Conservation (phyloP, 1,140 invertebrate genomes). For the Papilio glaucus region DNA sequence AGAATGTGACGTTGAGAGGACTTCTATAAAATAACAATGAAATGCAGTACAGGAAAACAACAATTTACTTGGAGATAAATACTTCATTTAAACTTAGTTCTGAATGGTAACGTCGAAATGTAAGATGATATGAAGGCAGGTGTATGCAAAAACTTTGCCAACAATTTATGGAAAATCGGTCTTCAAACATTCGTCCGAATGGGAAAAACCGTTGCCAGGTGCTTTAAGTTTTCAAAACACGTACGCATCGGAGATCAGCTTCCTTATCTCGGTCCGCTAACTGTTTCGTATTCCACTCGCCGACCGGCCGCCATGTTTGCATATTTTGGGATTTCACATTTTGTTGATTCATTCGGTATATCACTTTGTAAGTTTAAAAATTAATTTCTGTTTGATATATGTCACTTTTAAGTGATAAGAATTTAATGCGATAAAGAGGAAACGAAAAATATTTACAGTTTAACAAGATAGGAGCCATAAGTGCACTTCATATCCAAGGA, state of each 20-base stretch:
- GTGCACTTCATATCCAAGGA: too few species aligned
- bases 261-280: constrained; percentile 59
- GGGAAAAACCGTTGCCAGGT: constrained; percentile 41
- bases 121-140: not conserved
- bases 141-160: constrained; percentile 2
- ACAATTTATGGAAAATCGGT: constrained; percentile 26
- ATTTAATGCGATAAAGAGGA: not conserved
- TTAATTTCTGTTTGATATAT: constrained; percentile 6
- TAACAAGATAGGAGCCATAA: too few species aligned
- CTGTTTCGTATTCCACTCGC: constrained; percentile 56
- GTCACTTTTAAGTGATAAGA: not conserved
- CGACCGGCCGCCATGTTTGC: constrained; percentile 49
- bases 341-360: constrained; percentile 37
- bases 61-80: not conserved
- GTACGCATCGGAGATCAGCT: constrained; percentile 57
- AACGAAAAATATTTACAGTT: too few species aligned
- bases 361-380: not conserved
- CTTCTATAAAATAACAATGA: not conserved
- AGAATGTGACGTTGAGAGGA: not conserved
- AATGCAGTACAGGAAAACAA: not conserved
- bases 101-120: not conserved
- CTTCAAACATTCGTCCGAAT: constrained; percentile 33
- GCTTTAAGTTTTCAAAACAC: constrained; percentile 42
- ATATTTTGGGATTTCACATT: constrained; percentile 55
- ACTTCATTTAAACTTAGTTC: not conserved